phyloP scores from a whole-genome alignment of 1,140 invertebrate species.

The Littorina saxatilis region DNA sequence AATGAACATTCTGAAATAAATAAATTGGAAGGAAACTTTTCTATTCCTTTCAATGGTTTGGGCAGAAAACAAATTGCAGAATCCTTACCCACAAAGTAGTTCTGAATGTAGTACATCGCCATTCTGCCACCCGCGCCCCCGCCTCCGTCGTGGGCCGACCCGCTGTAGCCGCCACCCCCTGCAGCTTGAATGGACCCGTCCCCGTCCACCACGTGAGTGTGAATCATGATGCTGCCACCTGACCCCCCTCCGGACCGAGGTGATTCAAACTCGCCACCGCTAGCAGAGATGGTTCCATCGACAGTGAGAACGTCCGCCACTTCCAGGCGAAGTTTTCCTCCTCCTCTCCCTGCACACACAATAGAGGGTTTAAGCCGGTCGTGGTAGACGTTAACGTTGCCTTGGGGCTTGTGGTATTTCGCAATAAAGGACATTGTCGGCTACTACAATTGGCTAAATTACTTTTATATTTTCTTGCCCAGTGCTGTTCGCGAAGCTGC shows the following conservation, averaged over 20 bases:
- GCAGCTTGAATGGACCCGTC: slow-evolving; percentile 56
- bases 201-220: slow-evolving; percentile 59
- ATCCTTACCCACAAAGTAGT: slow-evolving; percentile 67
- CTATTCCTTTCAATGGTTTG: too few species aligned
- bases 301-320: slow-evolving; percentile 56
- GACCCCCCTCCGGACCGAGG: slow-evolving; percentile 61
- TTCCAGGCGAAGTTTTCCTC: slow-evolving; percentile 55
- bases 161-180: slow-evolving; percentile 58
- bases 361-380: too few species aligned
- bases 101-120: slow-evolving; percentile 61
- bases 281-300: slow-evolving; percentile 55
- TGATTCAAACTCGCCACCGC: slow-evolving; percentile 57
- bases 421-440: too few species aligned
- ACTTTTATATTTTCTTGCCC: too few species aligned
- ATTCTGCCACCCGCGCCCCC: slow-evolving; percentile 64
- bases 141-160: slow-evolving; percentile 51
- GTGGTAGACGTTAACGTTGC: too few species aligned
- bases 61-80: not conserved
- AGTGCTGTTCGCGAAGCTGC: too few species aligned
- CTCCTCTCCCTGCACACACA: slow-evolving; percentile 52
- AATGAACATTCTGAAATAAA: too few species aligned
- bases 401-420: too few species aligned
- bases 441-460: too few species aligned
- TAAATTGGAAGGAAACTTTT: too few species aligned
- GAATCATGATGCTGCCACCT: slow-evolving; percentile 59